Conservation (phyloP, 2,888 invertebrate genomes). For the Macaria notata region DNA sequence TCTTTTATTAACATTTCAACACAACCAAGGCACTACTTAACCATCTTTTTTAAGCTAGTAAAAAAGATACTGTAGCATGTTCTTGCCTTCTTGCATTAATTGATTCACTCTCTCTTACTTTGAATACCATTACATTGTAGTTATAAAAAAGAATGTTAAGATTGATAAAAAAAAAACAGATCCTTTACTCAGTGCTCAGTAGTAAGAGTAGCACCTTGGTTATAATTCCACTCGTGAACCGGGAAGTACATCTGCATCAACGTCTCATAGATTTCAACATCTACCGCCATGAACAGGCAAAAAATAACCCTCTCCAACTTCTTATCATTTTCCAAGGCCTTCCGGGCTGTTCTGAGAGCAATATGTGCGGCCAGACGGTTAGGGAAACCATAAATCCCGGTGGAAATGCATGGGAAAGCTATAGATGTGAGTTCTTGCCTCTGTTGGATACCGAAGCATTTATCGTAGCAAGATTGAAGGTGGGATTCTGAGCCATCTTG, state of each 20-base stretch:
- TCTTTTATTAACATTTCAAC: no score
- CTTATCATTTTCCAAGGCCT: constrained; percentile 81
- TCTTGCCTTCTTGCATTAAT: no score
- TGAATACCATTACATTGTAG: no score
- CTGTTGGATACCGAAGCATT: constrained; percentile 82
- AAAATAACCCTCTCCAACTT: constrained; percentile 89
- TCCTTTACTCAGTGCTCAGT: constrained; percentile 30
- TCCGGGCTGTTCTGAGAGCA: constrained; percentile 85
- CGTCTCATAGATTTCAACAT: constrained; percentile 87
- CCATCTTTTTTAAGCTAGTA: no score
- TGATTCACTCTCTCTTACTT: no score
- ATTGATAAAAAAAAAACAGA: no score
- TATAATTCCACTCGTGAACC: constrained; percentile 55
- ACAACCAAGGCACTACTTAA: no score
- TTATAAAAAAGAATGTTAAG: no score
- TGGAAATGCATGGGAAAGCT: constrained; percentile 95
- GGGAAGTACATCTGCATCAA: constrained; percentile 89
- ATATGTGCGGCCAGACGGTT: constrained; percentile 89
- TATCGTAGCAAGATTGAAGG: constrained; percentile 87
- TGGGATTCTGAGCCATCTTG: constrained; percentile 85
- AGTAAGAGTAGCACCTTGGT: constrained; percentile 39
- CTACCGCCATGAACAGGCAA: constrained; percentile 88
- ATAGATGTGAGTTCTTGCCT: constrained; percentile 84
- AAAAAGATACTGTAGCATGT: no score
- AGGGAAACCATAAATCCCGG: constrained; percentile 95